Base-by-base conservation (phyloP, 2,797 vertebrate genomes). In the Enoplosus armatus region DNA sequence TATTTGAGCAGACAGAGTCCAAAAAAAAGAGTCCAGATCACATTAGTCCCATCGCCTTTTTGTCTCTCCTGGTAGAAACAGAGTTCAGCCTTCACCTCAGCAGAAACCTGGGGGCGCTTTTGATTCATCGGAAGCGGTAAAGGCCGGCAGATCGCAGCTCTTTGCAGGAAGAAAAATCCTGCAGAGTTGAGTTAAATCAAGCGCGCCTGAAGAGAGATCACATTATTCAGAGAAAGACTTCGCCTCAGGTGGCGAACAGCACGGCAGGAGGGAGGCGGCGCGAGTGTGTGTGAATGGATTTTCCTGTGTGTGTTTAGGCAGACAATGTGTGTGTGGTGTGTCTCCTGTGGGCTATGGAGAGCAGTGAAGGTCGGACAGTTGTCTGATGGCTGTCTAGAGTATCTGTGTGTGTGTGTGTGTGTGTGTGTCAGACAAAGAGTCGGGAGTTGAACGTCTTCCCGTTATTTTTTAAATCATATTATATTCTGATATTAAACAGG, bases 161-260 rank as follows among this genome's bases (percentile, higher is more conserved):
- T 69, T 22, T 48, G 29, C 53, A 47, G 37, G 54, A 75, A 20
- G 24, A 47, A 31, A 29, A 68, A 72, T 63, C 69, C 76, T 63
- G 64, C 75, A 70, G 58, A 87, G 59, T 14, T 6, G 68, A 71
- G 65, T 71, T 51, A 74, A 83, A 88, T 59, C 55, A 76, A 69
- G 20, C 20, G 26, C 1, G 59, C 68, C 75, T 62, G 72, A 77
- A 68, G 65, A 65, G 48, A 72, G 39, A 78, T 77, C 60, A 48
- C 65, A 75, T 83, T 73, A 79, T 85, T 85, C 76, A 82, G 68
- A 87, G 62, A 71, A 10, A 68, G 63, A 68, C 59, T 75, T 70
- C 5, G 56, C 84, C 86, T 72, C 81, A 68, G 79, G 72, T 70
- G 59, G 51, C 1, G 27, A 67, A 8, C 45, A 20, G 81, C 67